Conservation (phyloP, 2,888 invertebrate genomes). For the Unio pictorum region DNA sequence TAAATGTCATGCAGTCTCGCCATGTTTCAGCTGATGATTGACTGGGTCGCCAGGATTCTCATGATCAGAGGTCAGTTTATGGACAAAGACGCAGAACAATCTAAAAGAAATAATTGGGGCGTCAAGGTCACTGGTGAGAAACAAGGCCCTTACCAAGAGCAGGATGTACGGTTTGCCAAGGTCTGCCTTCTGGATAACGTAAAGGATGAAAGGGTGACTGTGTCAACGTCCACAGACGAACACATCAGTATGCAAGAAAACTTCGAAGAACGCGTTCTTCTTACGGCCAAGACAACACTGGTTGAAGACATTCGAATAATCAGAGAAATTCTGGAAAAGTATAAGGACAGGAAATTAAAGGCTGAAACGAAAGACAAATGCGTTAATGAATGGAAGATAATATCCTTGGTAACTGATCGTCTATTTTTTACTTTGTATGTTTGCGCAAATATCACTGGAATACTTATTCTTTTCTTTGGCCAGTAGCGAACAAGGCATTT, state of each 20-base stretch:
- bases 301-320: conserved; percentile 58
- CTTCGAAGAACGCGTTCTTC: conserved; percentile 7
- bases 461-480: conserved; percentile 60
- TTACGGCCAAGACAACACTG: conserved; percentile 6
- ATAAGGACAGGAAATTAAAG: conserved; percentile 58
- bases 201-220: conserved; percentile 34
- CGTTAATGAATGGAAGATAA: conserved; percentile 64
- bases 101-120: conserved; percentile 24
- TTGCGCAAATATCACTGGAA: conserved; percentile 55
- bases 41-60: conserved; percentile 51
- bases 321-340: conserved; percentile 60
- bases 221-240: conserved; percentile 5
- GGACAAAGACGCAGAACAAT: conserved; percentile 42
- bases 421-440: conserved; percentile 64
- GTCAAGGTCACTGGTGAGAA: conserved; percentile 17
- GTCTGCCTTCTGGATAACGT: conserved; percentile 51
- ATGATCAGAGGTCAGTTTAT: conserved; percentile 49
- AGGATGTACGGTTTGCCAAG: conserved; percentile 30
- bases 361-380: conserved; percentile 58
- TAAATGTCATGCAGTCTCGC: too few species aligned
- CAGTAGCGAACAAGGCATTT: conserved; percentile 7
- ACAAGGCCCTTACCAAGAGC: conserved; percentile 13
- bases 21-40: conserved; percentile 56
- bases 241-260: conserved; percentile 3
- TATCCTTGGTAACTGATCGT: conserved; percentile 64